phyloP scores from a whole-genome alignment of 2,797 vertebrate species.

The Champsocephalus gunnari region DNA sequence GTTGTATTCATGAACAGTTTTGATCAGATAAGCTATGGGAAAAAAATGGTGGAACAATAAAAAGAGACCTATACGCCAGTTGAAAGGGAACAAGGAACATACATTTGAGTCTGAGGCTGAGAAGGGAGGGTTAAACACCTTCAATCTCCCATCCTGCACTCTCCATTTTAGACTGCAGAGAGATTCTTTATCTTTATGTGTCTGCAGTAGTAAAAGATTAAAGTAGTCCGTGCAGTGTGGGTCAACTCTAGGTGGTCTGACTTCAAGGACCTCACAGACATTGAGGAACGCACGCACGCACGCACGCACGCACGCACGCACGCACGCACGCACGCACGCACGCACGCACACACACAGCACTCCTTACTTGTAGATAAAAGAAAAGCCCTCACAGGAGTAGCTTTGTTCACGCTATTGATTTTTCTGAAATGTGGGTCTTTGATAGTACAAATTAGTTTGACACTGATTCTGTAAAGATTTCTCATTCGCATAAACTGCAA shows the following conservation, averaged over 20 bases:
- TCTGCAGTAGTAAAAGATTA: constrained; percentile 73
- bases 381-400: constrained; percentile 17
- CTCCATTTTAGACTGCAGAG: constrained; percentile 62
- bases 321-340: constrained; percentile 1
- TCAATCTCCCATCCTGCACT: constrained; percentile 68
- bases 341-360: background rate
- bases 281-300: constrained; percentile 14
- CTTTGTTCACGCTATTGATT: constrained; percentile 44
- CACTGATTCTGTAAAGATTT: constrained; percentile 9
- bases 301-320: background rate
- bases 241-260: constrained; percentile 70
- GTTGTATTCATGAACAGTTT: constrained; percentile 69
- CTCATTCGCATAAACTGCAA: constrained; percentile 20
- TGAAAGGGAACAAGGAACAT: constrained; percentile 66
- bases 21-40: constrained; percentile 65
- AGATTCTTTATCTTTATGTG: constrained; percentile 77
- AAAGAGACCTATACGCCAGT: constrained; percentile 67
- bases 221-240: constrained; percentile 58
- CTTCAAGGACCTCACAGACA: constrained; percentile 60
- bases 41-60: constrained; percentile 74
- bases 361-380: constrained; percentile 23
- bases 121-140: constrained; percentile 60
- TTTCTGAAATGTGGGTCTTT: constrained; percentile 17
- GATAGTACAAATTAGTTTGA: constrained; percentile 17
- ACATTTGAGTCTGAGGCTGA: constrained; percentile 59